A percentile compares a stretch with the other conserved stretches of the same genome.
These are phyloP conservation scores for Ormyrus thymus DNA, from an alignment of 2,888 invertebrate species.

Conservation along the genomic window DNA sequence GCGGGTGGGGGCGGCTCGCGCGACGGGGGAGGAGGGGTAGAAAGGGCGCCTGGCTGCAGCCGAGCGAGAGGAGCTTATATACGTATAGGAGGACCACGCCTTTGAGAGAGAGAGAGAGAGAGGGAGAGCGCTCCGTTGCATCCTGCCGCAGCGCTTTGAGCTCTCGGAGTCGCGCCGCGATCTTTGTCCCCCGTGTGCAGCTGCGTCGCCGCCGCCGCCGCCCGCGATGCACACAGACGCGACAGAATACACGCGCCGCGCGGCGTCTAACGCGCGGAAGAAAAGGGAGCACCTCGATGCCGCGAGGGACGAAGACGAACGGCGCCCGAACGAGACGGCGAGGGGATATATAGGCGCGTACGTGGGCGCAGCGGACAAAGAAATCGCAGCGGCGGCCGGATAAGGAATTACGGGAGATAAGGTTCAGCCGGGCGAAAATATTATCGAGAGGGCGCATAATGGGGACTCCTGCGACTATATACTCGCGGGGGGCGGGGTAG, in stretches of 20 bases:
- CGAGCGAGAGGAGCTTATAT: not conserved
- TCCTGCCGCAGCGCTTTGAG: too few species aligned
- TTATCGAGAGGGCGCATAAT: too few species aligned
- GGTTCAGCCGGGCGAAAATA: too few species aligned
- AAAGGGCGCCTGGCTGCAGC: constrained; percentile 1
- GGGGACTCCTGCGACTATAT: too few species aligned
- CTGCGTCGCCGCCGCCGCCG: not conserved
- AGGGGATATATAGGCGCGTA: constrained; percentile 6
- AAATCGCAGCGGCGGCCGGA: not conserved
- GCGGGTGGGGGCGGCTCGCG: not conserved
- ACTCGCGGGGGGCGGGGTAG: not conserved
- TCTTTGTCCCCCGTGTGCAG: too few species aligned
- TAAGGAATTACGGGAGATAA: not conserved
- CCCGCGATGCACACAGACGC: too few species aligned
- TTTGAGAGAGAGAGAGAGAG: constrained; percentile 8
- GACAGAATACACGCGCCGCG: too few species aligned
- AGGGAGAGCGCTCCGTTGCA: too few species aligned
- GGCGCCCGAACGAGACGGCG: not conserved
- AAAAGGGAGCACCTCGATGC: too few species aligned
- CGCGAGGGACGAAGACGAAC: too few species aligned
- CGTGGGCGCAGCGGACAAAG: not conserved
- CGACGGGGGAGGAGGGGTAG: constrained; percentile 4
- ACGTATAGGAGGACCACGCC: constrained; percentile 45
- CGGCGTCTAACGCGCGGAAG: too few species aligned
- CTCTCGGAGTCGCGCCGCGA: too few species aligned